Percentiles rank a stretch among this genome's conserved stretches.
Conservation (phyloP, 1,140 invertebrate species). For the Periplaneta americana region DNA sequence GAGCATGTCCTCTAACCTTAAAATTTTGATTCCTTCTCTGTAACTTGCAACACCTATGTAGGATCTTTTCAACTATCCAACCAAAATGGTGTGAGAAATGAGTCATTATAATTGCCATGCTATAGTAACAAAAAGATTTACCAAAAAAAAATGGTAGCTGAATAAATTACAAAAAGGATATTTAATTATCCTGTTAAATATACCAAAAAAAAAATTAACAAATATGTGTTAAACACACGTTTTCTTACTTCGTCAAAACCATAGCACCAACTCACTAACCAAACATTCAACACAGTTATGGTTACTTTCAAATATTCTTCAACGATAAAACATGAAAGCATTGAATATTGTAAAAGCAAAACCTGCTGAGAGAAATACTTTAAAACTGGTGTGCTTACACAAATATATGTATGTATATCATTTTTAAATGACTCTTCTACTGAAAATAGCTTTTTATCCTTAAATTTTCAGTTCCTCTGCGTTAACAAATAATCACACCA, state of each 20-base stretch:
- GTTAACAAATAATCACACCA: neutral
- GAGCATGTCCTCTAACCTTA: neutral
- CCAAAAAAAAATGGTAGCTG: neutral
- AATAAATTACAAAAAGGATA: neutral
- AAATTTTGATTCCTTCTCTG: neutral
- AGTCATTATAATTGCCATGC: neutral
- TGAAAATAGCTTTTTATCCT: neutral
- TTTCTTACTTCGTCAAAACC: neutral
- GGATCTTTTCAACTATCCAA: neutral
- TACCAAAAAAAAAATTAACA: neutral
- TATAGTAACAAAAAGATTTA: neutral
- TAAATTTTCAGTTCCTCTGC: neutral
- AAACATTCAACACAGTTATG: neutral
- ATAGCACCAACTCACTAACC: neutral
- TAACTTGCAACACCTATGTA: neutral
- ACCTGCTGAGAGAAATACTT: neutral
- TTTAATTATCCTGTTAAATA: neutral
- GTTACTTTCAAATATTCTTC: neutral
- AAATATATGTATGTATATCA: no score
- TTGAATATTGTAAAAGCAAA: neutral
- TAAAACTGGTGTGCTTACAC: neutral
- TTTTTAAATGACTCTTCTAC: neutral
- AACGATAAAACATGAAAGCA: neutral
- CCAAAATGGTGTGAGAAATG: neutral
- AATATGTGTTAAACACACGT: neutral